Base-by-base conservation (phyloP, 2,888 invertebrate species). In the Meteorus colon region DNA sequence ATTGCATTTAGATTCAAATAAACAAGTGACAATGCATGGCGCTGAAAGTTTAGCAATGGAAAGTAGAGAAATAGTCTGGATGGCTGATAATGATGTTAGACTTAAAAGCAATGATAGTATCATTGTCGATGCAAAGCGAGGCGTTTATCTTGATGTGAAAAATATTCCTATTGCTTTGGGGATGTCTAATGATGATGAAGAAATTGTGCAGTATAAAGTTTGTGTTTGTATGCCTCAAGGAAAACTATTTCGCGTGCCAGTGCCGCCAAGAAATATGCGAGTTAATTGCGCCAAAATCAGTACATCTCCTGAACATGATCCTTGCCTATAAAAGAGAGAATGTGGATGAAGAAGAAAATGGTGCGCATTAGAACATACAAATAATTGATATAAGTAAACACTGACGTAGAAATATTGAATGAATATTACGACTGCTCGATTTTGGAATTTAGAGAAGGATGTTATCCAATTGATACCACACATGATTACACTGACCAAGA, bases 141-240 rank as follows among this genome's bases (percentile, higher is more conserved):
- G 96, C 0, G 92, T 95, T 0, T 93, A 91, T 71, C 90, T 97
- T 0, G 94, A 96, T 84, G 92, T 94, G 0, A 92, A 94, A 62
- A 93, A 93, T 79, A 90, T 96, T 19, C 96, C 96, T 0, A 92
- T 94, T 66, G 94, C 93, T 10, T 90, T 91, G 4, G 90, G 91
- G 27, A 84, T 83, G 65, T 66, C 83, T 12, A 86, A 87, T 31
- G 87, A 84, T 75, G 87, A 84, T 16, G 87, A 85, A 45, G 81
- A 81, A 63, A 74, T 88, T 88, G 89, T 93, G 0, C 96, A 97
- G 86, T 97, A 94, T 84, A 97, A 97, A 88, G 92, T 97, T 0
- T 97, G 97, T 83, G 94, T 97, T 0, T 97, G 97, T 85, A 96
- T 96, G 95, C 97, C 97, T 0, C 94, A 95, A 80, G 97, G 97